These are phyloP conservation scores for Diarsia brunnea DNA, from an alignment of 2,888 invertebrate genomes.

Conservation along the genomic window DNA sequence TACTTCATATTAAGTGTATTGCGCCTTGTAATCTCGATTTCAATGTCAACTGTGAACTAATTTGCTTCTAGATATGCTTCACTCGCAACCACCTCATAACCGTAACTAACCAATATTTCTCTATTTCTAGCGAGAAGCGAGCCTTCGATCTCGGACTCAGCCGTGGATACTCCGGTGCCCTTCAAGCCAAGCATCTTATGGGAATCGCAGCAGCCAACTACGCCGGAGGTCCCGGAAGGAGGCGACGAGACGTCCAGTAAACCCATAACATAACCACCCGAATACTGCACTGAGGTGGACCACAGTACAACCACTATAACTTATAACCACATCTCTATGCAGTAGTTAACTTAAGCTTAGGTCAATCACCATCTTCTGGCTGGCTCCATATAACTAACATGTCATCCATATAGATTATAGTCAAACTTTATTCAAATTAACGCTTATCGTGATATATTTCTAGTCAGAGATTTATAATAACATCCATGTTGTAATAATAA, in stretches of 20 bases:
- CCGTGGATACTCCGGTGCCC: constrained; percentile 97
- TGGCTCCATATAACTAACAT: constrained; percentile 55
- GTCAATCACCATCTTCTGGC: constrained; percentile 51
- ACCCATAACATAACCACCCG: constrained; percentile 54
- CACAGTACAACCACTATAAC: constrained; percentile 35
- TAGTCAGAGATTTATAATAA: constrained; percentile 48
- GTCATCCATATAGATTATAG: constrained; percentile 63
- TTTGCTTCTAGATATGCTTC: constrained; percentile 22
- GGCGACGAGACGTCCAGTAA: constrained; percentile 92
- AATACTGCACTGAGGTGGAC: constrained; percentile 66
- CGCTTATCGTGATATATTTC: constrained; percentile 61
- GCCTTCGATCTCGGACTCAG: constrained; percentile 96
- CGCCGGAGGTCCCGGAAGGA: constrained; percentile 96
- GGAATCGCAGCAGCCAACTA: constrained; percentile 97
- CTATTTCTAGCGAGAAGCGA: constrained; percentile 93
- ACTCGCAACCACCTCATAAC: background rate
- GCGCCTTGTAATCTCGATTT: background rate
- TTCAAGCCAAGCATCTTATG: constrained; percentile 97
- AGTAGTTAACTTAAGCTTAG: constrained; percentile 59
- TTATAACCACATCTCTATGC: constrained; percentile 54
- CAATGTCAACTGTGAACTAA: background rate
- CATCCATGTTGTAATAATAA: constrained; percentile 34
- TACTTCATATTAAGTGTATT: background rate
- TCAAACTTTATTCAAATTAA: constrained; percentile 66
- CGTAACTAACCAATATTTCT: background rate